Conservation (phyloP, 2,113 vertebrate genomes). For the Sorex araneus region DNA sequence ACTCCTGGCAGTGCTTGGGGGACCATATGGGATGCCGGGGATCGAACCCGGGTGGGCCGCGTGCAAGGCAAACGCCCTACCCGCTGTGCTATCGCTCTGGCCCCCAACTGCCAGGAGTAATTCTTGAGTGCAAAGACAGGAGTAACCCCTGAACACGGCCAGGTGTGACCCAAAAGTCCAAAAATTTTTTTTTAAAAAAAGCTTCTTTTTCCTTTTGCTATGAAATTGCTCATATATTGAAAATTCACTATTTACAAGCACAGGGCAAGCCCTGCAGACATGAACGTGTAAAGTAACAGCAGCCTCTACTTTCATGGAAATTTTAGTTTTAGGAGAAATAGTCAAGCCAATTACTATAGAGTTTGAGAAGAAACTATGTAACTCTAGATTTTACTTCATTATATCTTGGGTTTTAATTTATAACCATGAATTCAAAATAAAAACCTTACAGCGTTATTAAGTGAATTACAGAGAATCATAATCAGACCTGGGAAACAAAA, state of each 20-base stretch:
- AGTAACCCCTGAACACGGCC: no score
- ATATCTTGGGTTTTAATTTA: slow-evolving; percentile 44
- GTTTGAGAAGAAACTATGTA: slow-evolving; percentile 26
- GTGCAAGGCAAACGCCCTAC: no score
- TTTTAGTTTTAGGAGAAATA: slow-evolving; percentile 29
- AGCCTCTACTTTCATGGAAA: background rate
- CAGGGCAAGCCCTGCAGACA: background rate
- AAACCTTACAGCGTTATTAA: background rate
- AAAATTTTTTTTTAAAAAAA: no score
- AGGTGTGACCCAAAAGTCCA: no score
- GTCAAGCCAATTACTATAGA: background rate
- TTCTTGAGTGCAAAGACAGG: no score
- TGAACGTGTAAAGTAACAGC: background rate
- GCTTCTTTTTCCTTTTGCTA: background rate
- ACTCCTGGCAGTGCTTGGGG: no score
- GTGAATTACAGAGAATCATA: background rate
- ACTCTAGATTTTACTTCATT: slow-evolving; percentile 15
- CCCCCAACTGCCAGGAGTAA: no score
- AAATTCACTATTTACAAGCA: background rate
- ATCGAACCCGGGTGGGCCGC: no score
- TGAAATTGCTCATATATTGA: background rate
- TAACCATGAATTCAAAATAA: slow-evolving; percentile 3
- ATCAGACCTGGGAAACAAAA: background rate
- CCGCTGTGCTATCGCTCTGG: no score
- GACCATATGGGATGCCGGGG: no score